Conservation (phyloP, 2,797 vertebrate species). For the Cryptoprocta ferox region DNA sequence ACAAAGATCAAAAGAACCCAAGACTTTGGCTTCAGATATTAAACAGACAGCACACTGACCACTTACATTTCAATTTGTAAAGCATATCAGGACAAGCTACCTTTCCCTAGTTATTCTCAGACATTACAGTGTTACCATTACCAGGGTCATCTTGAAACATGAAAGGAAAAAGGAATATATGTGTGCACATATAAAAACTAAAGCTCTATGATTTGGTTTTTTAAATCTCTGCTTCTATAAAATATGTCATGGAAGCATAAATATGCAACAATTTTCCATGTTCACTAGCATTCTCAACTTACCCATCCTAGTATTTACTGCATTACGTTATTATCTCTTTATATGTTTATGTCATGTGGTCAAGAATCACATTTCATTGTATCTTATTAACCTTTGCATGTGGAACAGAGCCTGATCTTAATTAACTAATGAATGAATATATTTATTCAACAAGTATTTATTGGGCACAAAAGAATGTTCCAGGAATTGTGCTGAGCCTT, state of each 20-base stretch:
- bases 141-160: neutral
- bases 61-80: constrained; percentile 55
- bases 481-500: neutral
- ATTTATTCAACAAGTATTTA: neutral
- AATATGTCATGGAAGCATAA: neutral
- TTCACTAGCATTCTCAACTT: neutral
- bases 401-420: neutral
- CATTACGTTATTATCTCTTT: neutral
- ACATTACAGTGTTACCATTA: neutral
- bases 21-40: neutral
- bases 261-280: neutral
- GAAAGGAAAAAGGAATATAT: neutral
- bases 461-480: neutral
- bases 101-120: neutral
- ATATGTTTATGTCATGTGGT: neutral
- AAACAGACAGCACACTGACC: constrained; percentile 52
- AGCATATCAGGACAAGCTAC: neutral
- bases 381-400: neutral
- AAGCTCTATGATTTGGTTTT: neutral
- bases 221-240: neutral
- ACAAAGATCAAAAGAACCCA: constrained; percentile 56
- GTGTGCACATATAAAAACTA: neutral
- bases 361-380: neutral
- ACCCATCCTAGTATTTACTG: neutral
- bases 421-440: neutral